Conservation (phyloP, 2,797 vertebrate species). For the Micromesistius poutassou region DNA sequence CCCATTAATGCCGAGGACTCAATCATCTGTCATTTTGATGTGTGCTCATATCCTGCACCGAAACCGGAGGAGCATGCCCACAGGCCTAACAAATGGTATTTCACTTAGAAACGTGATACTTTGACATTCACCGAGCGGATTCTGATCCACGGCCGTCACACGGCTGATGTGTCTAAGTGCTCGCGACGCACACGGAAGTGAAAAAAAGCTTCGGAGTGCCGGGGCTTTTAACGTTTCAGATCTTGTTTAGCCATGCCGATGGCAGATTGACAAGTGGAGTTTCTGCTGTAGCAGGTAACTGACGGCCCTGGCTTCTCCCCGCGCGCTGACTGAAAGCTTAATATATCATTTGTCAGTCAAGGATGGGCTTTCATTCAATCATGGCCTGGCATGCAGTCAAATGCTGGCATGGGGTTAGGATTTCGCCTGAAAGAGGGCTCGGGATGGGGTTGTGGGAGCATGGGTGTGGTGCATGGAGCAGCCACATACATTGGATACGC, state of each 20-base stretch:
- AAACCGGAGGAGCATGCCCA: conserved; percentile 55
- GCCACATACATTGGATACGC: no score
- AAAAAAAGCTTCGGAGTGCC: conserved; percentile 56
- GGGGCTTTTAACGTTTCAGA: conserved; percentile 76
- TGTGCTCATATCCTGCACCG: conserved; percentile 51
- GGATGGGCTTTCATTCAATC: conserved; percentile 79
- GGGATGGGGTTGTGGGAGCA: conserved; percentile 2
- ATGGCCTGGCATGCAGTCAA: conserved; percentile 68
- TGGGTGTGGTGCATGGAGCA: no score
- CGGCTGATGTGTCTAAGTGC: conserved; percentile 71
- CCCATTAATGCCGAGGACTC: conserved; percentile 55
- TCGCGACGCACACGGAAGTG: conserved; percentile 61
- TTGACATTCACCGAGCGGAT: conserved; percentile 70
- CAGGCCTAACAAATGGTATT: conserved; percentile 65
- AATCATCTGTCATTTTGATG: conserved; percentile 58
- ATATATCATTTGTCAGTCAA: conserved; percentile 82
- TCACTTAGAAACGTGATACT: conserved; percentile 68
- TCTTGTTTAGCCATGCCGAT: conserved; percentile 76
- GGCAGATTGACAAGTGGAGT: conserved; percentile 77
- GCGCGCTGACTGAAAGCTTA: conserved; percentile 77
- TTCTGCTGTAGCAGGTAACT: conserved; percentile 77
- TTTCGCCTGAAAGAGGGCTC: conserved; percentile 28
- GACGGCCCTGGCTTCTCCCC: conserved; percentile 70
- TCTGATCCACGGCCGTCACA: conserved; percentile 72
- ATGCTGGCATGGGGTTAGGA: conserved; percentile 64